Conservation (phyloP, 2,113 vertebrate species). For the Paradoxurus hermaphroditus region DNA sequence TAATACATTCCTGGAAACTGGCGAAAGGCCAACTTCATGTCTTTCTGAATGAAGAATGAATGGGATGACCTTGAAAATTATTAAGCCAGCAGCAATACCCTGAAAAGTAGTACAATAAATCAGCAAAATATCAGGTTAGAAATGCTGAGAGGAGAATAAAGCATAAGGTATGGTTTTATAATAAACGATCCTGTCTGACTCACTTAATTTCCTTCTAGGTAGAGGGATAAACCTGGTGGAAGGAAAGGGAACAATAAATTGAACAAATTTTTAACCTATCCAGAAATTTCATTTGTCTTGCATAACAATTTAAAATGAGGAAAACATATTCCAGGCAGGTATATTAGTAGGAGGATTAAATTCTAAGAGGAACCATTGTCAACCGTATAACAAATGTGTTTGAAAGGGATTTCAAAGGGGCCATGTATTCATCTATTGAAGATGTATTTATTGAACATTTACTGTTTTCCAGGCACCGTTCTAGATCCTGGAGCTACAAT, state of each 20-base stretch:
- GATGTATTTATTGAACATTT: neutral
- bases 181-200: conserved; percentile 13
- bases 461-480: neutral
- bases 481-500: neutral
- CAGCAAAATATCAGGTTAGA: conserved; percentile 48
- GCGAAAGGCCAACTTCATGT: conserved; percentile 8
- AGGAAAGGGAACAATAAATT: conserved; percentile 45
- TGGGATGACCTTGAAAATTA: conserved; percentile 48
- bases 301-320: conserved; percentile 48
- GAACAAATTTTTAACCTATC: neutral
- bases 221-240: neutral
- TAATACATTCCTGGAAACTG: neutral
- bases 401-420: neutral
- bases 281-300: conserved; percentile 14
- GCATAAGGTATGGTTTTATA: conserved; percentile 5
- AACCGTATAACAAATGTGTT: neutral
- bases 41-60: conserved; percentile 42
- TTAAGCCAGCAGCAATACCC: conserved; percentile 31
- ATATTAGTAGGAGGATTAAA: neutral
- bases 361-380: neutral
- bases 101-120: conserved; percentile 45
- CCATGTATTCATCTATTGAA: neutral
- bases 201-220: conserved; percentile 34
- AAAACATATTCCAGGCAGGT: neutral
- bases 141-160: conserved; percentile 25